Percentiles rank a stretch among this genome's conserved stretches.
Evolutionary conservation across 2,797 vertebrate species (phyloP).

Genomic region (Alectoris magna): DNA sequence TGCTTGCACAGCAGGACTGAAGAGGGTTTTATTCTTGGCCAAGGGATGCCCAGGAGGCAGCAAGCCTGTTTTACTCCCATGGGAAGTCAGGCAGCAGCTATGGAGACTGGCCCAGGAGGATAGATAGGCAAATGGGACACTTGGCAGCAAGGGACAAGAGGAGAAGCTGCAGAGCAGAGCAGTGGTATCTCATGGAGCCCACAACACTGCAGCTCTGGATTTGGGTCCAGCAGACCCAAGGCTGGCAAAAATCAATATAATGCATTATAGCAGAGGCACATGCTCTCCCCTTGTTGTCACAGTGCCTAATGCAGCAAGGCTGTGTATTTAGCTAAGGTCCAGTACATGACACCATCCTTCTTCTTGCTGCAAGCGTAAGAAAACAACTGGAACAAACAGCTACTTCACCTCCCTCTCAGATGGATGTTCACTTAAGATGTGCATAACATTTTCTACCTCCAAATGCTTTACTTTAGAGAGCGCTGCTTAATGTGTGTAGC

Average conservation of each 20-base stretch:
- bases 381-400: neutral
- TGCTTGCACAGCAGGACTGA: neutral
- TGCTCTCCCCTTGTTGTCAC: neutral
- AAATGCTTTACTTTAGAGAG: neutral
- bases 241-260: fast-evolving
- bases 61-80: neutral
- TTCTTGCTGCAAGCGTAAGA: neutral
- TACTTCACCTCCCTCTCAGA: neutral
- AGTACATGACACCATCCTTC: fast-evolving
- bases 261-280: fast-evolving
- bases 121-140: neutral
- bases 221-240: neutral
- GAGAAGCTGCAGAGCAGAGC: neutral
- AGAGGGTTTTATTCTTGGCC: neutral
- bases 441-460: neutral
- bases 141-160: neutral
- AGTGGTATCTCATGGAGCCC: neutral
- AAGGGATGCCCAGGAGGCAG: neutral
- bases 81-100: neutral
- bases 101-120: neutral
- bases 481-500: neutral
- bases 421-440: neutral
- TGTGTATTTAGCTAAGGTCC: neutral
- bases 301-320: fast-evolving
- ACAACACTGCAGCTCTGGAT: fast-evolving